Evolutionary conservation across 2,113 vertebrate genomes (phyloP), one percentile per base, ranked within the genome.

Genomic region (Pterophyllum scalare): DNA sequence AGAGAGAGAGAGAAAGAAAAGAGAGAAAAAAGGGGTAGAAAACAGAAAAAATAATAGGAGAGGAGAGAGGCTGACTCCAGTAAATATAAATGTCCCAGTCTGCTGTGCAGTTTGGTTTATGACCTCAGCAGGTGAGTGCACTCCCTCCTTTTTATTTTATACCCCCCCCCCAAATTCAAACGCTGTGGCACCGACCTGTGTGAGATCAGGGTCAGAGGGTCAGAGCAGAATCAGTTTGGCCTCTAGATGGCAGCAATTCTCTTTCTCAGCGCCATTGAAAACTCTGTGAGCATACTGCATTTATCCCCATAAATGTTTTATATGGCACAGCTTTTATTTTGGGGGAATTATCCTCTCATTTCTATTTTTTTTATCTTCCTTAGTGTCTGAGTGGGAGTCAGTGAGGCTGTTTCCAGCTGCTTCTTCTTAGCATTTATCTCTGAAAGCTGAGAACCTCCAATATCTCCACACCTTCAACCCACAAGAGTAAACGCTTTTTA

Each of bases 311-410:
- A 26, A 49, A 49, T 24, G 6, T 24, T 67, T 67, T 26, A 9
- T 10, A 7, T 35, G 59, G 10, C 0, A 11, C 14, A 26, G 9
- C 19, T 49, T 49, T 70, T 28, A 26, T 52, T 20, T 40, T 49
- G 8, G 3, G 3, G 14, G 0, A 7, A 12, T 49, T 5, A 28
- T 67, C 22, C 43, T 40, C 64, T 19, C 8, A 24, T 67, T 5
- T 67, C 4, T 49, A 14, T 28, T 67, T 5, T 19, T 1, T 4
- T 67, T 67, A 67, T 22, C 40, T 49, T 12, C 22, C 3, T 26
- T 5, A 11, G 14, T 12, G 40, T 0, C 1, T 9, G 61, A 5
- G 11, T 43, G 40, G 28, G 0, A 8, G 17, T 9, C 17, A 19
- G 28, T 2, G 2, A 12, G 40, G 20, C 61, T 1, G 20, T 5